Percentiles rank a stretch among this genome's conserved stretches.
Evolutionary conservation across 2,797 vertebrate genomes (phyloP).

Genomic region (Anguilla megastoma): DNA sequence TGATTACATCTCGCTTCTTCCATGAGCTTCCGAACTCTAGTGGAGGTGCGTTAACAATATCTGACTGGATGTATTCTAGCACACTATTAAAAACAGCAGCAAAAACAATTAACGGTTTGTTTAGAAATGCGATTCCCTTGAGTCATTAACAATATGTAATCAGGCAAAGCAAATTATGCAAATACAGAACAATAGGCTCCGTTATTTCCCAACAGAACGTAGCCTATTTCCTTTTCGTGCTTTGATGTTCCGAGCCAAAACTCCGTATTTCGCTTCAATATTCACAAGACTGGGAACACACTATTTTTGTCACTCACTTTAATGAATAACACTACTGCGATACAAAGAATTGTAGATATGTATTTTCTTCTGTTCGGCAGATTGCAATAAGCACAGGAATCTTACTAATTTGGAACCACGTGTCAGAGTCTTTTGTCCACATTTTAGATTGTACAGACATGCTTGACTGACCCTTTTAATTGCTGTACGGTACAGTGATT

Average conservation of each 20-base stretch:
- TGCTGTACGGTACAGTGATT: not conserved
- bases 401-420: not conserved
- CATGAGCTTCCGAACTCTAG: not conserved
- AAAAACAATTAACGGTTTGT: conserved; percentile 10
- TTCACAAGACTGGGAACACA: not conserved
- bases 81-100: not conserved
- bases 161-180: conserved; percentile 48
- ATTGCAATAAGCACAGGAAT: not conserved
- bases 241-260: not conserved
- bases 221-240: not conserved
- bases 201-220: conserved; percentile 43
- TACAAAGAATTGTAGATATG: not conserved
- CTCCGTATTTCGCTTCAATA: not conserved
- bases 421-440: not conserved
- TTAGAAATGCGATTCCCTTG: conserved; percentile 37
- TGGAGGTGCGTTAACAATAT: not conserved
- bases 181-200: conserved; percentile 59
- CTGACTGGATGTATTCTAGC: not conserved
- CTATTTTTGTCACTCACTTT: not conserved
- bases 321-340: not conserved
- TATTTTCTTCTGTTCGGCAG: not conserved
- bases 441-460: not conserved
- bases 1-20: not conserved
- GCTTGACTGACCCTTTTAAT: not conserved
- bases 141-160: conserved; percentile 59